phyloP scores from a whole-genome alignment of 1,140 invertebrate genomes.

The Helicoverpa zea region DNA sequence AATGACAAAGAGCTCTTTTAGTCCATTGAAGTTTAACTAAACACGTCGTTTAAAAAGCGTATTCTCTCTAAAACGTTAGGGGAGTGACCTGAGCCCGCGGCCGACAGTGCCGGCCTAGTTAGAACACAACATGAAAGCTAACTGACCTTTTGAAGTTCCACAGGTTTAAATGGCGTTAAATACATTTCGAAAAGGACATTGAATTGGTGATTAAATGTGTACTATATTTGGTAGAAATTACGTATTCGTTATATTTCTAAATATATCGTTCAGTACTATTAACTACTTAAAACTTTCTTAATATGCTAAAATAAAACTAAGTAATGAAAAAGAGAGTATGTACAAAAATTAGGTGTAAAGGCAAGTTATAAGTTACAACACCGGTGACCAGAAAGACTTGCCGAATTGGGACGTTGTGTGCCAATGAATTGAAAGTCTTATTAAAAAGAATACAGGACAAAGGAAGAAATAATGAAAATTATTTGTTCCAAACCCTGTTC shows the following conservation, averaged over 20 bases:
- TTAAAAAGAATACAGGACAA: neutral
- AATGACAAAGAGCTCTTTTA: neutral
- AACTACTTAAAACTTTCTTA: no score
- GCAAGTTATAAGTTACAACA: no score
- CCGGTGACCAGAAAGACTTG: no score
- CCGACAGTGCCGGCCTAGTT: neutral
- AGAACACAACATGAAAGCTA: neutral
- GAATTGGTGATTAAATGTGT: no score
- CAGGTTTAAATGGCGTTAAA: neutral
- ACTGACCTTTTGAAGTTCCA: neutral
- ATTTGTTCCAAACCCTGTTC: neutral
- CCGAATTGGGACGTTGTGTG: no score
- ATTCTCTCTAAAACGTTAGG: neutral
- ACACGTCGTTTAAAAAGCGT: neutral
- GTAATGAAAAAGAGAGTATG: no score
- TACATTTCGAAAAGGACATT: neutral
- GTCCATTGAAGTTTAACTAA: slow-evolving; percentile 12
- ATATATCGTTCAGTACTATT: no score
- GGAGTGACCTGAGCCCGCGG: slow-evolving; percentile 14
- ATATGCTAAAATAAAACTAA: no score
- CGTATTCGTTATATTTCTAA: no score
- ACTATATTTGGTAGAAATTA: no score
- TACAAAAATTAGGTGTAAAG: no score
- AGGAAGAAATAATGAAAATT: neutral
- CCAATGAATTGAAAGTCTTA: no score